Conservation (phyloP, 2,113 vertebrate species). For the Toxotes jaculatrix region DNA sequence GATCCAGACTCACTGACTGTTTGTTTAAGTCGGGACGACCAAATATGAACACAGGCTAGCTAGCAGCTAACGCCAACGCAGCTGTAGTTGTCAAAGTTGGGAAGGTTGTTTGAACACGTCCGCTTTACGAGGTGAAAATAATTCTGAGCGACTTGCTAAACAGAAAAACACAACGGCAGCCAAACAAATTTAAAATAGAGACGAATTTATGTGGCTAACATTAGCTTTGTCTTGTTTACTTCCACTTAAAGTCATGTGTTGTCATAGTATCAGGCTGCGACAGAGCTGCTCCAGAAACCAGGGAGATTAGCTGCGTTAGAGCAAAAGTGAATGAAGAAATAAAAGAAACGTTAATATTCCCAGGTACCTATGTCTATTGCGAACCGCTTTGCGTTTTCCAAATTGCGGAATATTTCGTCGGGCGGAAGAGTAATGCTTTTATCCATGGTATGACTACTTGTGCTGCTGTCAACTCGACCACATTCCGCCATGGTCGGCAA, state of each 20-base stretch:
- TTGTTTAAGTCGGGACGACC: neutral
- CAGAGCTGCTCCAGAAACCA: conserved; percentile 15
- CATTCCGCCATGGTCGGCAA: conserved; percentile 85
- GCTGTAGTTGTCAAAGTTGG: conserved; percentile 33
- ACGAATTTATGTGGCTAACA: neutral
- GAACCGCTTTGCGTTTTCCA: conserved; percentile 97
- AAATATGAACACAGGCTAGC: neutral
- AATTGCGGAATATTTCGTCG: conserved; percentile 95
- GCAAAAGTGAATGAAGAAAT: neutral
- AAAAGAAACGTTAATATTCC: neutral
- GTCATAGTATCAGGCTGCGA: conserved; percentile 31
- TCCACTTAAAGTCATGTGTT: conserved; percentile 48
- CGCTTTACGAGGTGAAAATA: neutral
- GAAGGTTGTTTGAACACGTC: conserved; percentile 1
- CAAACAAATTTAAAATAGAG: neutral
- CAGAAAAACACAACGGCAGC: neutral
- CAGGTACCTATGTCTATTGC: conserved; percentile 96
- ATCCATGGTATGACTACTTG: conserved; percentile 87
- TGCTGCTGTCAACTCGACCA: conserved; percentile 79
- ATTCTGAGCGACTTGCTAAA: neutral
- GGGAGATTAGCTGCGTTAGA: conserved; percentile 23
- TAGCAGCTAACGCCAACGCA: conserved; percentile 32
- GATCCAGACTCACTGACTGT: neutral
- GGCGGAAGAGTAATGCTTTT: conserved; percentile 97
- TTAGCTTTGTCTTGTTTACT: conserved; percentile 42